Base-by-base conservation (phyloP, 53 echinoderm and acorn worm genomes). In the Paelopatides confundens region DNA sequence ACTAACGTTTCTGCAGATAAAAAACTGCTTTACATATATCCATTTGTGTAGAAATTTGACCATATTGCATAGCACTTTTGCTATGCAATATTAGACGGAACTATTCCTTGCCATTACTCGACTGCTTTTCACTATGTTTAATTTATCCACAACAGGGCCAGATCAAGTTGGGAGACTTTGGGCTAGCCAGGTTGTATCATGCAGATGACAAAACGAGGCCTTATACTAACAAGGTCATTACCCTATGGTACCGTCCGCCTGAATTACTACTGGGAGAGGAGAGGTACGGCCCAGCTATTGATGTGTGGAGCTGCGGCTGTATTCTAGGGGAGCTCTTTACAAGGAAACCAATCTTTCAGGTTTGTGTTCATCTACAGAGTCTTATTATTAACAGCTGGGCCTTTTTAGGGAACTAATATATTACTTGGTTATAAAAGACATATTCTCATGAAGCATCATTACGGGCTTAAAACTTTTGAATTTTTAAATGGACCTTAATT, bases 241-340 rank as follows among this genome's bases (percentile, higher is more conserved):
- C 98, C 17, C 89, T 97, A n/a, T 97, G 98, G 98, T 97, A 97
- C 92, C 92, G 98, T 15, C 98, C 98, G 12, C 98, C 98, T 4
- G 98, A 97, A 78, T 79, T 97, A 24, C 86, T 97, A 11, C 91
- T 97, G 0, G 98, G 98, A 2, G 98, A 97, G 86, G 98, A 97
- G 91, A 86, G 98, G 29, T 97, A 97, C 33, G 98, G 98, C 15
- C 93, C 98, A 9, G 93, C 95, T 0, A 90, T 98, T 1, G 98
- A 98, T 62, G 95, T 98, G 3, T 98, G 98, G 98, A 98, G 98
- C 62, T 95, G 93, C 54, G 98, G 98, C n/a, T 98, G 98, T 76
- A 98, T 98, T 62, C 88, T 98, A 0, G 98, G 98, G 30, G 98
- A 98, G 82, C 91, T 98, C 24, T 98, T 98, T 92, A 98, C 98